phyloP scores from a whole-genome alignment of 2,797 vertebrate species.

The Octomys mimax region DNA sequence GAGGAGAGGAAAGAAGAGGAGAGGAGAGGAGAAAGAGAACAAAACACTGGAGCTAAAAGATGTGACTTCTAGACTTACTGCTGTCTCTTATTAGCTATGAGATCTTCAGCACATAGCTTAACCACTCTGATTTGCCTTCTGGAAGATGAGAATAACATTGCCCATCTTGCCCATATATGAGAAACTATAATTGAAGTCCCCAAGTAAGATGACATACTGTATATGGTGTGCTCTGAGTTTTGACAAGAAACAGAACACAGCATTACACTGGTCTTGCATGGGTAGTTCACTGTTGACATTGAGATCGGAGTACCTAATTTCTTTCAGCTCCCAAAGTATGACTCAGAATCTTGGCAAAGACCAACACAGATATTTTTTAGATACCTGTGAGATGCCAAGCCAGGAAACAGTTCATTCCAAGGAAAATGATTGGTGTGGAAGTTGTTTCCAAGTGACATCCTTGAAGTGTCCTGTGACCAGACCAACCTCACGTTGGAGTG shows the following conservation, averaged over 20 bases:
- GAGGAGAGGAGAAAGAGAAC: neutral
- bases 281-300: slow-evolving; percentile 45
- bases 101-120: slow-evolving; percentile 10
- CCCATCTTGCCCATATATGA: neutral
- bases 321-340: slow-evolving; percentile 80
- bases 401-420: slow-evolving; percentile 10
- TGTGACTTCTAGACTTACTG: neutral
- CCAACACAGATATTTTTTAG: slow-evolving; percentile 55
- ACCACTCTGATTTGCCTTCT: neutral
- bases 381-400: slow-evolving; percentile 59
- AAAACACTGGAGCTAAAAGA: slow-evolving; percentile 32
- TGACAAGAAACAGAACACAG: neutral
- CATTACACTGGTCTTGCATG: slow-evolving; percentile 3
- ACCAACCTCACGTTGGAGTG: slow-evolving; percentile 68
- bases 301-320: slow-evolving; percentile 69
- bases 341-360: slow-evolving; percentile 66
- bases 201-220: neutral
- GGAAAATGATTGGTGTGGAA: slow-evolving; percentile 67
- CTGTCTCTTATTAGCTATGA: neutral
- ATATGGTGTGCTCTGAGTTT: neutral
- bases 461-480: slow-evolving; percentile 64
- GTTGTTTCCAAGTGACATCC: slow-evolving; percentile 70
- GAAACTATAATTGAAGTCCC: neutral
- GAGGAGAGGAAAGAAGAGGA: too few relatives aligned
- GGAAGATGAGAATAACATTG: neutral